A percentile compares a stretch with the other conserved stretches of the same genome.
Evolutionary conservation across 2,888 invertebrate species (phyloP).

Genomic region (Achlya flavicornis): DNA sequence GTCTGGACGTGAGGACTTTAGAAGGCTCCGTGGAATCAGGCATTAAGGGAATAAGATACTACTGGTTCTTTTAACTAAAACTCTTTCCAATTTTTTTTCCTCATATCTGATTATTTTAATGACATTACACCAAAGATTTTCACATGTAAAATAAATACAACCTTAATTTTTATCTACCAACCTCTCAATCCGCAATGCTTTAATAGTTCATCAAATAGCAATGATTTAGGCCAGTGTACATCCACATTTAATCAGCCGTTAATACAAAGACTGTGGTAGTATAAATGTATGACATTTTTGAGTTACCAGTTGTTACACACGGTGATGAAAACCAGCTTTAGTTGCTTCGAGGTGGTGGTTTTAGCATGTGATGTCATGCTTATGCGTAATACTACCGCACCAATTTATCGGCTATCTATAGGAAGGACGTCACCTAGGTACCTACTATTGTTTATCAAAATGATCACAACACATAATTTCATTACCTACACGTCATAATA

Average conservation of each 20-base stretch:
- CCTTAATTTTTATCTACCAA: background rate
- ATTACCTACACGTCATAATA: too few relatives aligned
- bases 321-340: too few relatives aligned
- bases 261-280: too few relatives aligned
- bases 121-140: background rate
- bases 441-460: too few relatives aligned
- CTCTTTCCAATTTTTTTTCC: background rate
- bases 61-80: background rate
- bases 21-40: background rate
- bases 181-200: background rate
- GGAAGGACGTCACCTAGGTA: too few relatives aligned
- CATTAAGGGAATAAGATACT: background rate
- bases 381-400: too few relatives aligned
- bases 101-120: background rate
- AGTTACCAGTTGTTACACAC: too few relatives aligned
- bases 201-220: background rate
- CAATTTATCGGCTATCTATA: too few relatives aligned
- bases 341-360: too few relatives aligned
- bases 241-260: background rate
- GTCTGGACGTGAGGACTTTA: constrained; percentile 45
- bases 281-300: too few relatives aligned
- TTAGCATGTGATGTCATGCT: too few relatives aligned
- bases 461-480: too few relatives aligned
- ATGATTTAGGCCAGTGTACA: background rate
- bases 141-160: background rate